Evolutionary conservation across 2,888 invertebrate genomes (phyloP).

Genomic region (Nymphalis urticae): DNA sequence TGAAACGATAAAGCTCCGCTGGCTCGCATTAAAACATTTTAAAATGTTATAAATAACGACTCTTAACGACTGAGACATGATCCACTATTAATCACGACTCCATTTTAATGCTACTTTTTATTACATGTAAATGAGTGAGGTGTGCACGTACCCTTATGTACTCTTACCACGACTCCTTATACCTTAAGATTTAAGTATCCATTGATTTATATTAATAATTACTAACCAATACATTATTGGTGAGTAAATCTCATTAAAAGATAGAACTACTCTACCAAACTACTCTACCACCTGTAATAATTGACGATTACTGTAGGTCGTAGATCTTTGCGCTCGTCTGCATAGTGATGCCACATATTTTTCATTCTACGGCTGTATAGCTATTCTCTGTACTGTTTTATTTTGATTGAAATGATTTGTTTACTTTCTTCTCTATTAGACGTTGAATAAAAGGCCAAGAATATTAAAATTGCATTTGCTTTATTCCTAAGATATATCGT

Average conservation of each 20-base stretch:
- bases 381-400: too few relatives aligned
- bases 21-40: constrained; percentile 73
- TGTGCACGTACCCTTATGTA: constrained; percentile 44
- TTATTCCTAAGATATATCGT: constrained; percentile 17
- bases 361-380: too few relatives aligned
- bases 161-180: constrained; percentile 16
- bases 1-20: constrained; percentile 49
- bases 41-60: constrained; percentile 77
- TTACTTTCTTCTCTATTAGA: too few relatives aligned
- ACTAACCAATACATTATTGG: neutral
- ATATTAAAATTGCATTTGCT: too few relatives aligned
- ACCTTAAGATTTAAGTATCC: constrained; percentile 13
- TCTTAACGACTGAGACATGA: constrained; percentile 69
- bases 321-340: too few relatives aligned
- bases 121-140: constrained; percentile 75
- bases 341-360: too few relatives aligned
- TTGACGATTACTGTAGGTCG: too few relatives aligned
- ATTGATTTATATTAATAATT: neutral
- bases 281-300: too few relatives aligned
- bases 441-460: too few relatives aligned
- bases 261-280: too few relatives aligned
- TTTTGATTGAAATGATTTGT: too few relatives aligned
- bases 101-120: constrained; percentile 73
- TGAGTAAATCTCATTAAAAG: too few relatives aligned
- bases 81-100: constrained; percentile 70